phyloP scores from a whole-genome alignment of 2,113 vertebrate genomes.

The Cacatua alba region DNA sequence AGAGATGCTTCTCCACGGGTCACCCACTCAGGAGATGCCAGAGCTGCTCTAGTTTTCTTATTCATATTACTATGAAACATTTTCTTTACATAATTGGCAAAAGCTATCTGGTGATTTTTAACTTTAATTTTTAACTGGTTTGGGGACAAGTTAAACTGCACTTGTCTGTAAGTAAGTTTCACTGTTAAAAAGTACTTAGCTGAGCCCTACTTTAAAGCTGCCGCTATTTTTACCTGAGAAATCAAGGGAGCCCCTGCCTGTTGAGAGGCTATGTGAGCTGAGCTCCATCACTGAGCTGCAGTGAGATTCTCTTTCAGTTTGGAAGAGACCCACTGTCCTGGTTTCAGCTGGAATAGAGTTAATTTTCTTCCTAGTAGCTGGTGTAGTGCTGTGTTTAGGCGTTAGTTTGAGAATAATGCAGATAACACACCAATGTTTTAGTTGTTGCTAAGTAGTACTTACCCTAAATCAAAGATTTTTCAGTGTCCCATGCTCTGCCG shows the following conservation, averaged over 20 bases:
- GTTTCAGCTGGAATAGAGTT: background rate
- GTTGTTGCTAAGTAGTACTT: background rate
- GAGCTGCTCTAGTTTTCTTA: background rate
- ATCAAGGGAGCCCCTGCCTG: background rate
- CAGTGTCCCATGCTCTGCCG: background rate
- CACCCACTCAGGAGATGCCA: background rate
- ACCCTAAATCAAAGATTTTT: background rate
- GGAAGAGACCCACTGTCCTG: background rate
- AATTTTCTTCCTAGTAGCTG: background rate
- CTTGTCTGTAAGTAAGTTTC: slow-evolving; percentile 1
- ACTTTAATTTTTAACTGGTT: slow-evolving; percentile 39
- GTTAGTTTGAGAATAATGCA: background rate
- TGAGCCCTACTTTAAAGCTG: background rate
- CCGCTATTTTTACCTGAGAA: slow-evolving; percentile 6
- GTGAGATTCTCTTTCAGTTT: background rate
- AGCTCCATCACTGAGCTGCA: background rate
- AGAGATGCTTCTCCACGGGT: rapidly evolving
- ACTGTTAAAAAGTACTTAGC: slow-evolving; percentile 39
- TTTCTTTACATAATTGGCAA: background rate
- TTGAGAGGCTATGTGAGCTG: background rate
- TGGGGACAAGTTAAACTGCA: slow-evolving; percentile 17
- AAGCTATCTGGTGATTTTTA: background rate
- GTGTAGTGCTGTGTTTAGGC: background rate
- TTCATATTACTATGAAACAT: background rate
- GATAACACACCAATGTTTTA: background rate